Percentiles rank a stretch among this genome's conserved stretches.
phyloP scores from a whole-genome alignment of 2,888 invertebrate genomes.

The Tinea semifulvella region DNA sequence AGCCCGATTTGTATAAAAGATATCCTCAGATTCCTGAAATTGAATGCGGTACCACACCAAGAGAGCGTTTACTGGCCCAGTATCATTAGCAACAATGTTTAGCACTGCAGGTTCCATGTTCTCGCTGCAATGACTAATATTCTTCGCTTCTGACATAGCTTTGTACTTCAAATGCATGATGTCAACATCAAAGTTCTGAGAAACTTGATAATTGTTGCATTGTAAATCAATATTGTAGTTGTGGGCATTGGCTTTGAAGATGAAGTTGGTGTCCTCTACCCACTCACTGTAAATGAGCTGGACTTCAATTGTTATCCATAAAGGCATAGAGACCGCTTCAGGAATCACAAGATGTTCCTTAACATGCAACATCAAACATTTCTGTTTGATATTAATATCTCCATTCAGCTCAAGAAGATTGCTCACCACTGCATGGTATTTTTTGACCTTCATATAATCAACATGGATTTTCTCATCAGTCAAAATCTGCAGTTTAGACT shows the following conservation, averaged over 20 bases:
- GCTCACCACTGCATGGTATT: slow-evolving; percentile 62
- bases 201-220: slow-evolving; percentile 69
- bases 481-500: slow-evolving; percentile 42
- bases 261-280: slow-evolving; percentile 64
- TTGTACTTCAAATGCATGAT: slow-evolving; percentile 44
- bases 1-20: slow-evolving; percentile 47
- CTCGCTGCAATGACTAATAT: slow-evolving; percentile 30
- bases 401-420: slow-evolving; percentile 67
- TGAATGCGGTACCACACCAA: slow-evolving; percentile 66
- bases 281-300: slow-evolving; percentile 69
- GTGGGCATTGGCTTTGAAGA: slow-evolving; percentile 64
- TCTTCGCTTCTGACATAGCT: slow-evolving; percentile 37
- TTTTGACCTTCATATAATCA: slow-evolving; percentile 31
- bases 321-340: slow-evolving; percentile 62
- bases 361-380: slow-evolving; percentile 32
- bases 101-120: slow-evolving; percentile 26
- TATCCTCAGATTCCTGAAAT: slow-evolving; percentile 38
- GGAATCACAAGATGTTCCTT: slow-evolving; percentile 37
- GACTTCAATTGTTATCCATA: slow-evolving; percentile 56
- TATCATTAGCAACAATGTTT: slow-evolving; percentile 32
- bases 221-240: slow-evolving; percentile 60
- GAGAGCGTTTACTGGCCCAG: slow-evolving; percentile 56
- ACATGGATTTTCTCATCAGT: slow-evolving; percentile 36
- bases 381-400: slow-evolving; percentile 52
- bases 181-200: slow-evolving; percentile 63